Evolutionary conservation across 1,140 invertebrate species (phyloP).

Genomic region (Lordiphosa mommai): DNA sequence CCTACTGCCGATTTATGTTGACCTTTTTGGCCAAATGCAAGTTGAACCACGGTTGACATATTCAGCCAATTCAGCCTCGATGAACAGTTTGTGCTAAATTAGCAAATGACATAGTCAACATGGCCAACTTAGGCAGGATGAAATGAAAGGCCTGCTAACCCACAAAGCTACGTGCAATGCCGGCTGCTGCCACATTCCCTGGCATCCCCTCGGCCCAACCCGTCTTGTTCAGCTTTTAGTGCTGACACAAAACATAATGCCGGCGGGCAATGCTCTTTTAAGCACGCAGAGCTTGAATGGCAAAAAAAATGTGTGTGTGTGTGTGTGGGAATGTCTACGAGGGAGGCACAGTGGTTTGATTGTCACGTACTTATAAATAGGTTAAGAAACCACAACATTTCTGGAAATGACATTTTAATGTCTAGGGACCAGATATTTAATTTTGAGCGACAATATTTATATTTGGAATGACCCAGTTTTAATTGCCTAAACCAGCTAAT

Average conservation of each 20-base stretch:
- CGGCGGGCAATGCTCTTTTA: slow-evolving; percentile 76
- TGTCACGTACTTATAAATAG: not conserved
- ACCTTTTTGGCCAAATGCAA: slow-evolving; percentile 65
- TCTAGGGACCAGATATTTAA: too few relatives aligned
- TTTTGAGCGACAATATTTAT: too few relatives aligned
- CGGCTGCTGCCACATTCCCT: slow-evolving; percentile 26
- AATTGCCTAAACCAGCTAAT: too few relatives aligned
- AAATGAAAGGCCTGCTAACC: slow-evolving; percentile 59
- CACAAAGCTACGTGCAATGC: slow-evolving; percentile 67
- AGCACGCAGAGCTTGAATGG: slow-evolving; percentile 55
- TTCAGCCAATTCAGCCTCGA: slow-evolving; percentile 14
- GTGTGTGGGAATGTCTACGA: slow-evolving; percentile 19
- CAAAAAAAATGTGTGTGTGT: too few relatives aligned
- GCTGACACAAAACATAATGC: slow-evolving; percentile 76
- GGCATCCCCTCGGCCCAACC: not conserved
- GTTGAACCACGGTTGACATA: slow-evolving; percentile 28
- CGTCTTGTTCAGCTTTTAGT: slow-evolving; percentile 24
- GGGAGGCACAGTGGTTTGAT: slow-evolving; percentile 27
- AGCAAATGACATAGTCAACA: slow-evolving; percentile 76
- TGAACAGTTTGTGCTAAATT: slow-evolving; percentile 70
- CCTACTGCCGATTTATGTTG: slow-evolving; percentile 47
- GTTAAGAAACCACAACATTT: too few relatives aligned
- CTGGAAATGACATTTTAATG: too few relatives aligned
- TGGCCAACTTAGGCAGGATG: slow-evolving; percentile 59
- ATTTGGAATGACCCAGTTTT: too few relatives aligned